phyloP scores from a whole-genome alignment of 2,888 invertebrate genomes.

The Ormyrus thymus region DNA sequence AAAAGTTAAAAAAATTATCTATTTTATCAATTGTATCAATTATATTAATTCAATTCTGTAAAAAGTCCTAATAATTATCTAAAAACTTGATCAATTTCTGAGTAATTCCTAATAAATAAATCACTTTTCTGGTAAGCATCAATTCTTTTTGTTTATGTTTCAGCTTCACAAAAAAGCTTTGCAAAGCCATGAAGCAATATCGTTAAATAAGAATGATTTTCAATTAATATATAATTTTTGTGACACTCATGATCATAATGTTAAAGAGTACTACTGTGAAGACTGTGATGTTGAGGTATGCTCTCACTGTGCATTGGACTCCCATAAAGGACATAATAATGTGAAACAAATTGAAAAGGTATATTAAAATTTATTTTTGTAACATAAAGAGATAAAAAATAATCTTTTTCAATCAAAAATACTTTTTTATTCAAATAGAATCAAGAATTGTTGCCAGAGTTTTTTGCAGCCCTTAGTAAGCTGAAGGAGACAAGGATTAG shows the following conservation, averaged over 20 bases:
- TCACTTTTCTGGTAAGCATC: no score
- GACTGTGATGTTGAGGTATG: conserved; percentile 73
- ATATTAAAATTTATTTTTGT: conserved; percentile 57
- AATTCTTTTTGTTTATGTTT: conserved; percentile 44
- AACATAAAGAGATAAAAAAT: not conserved
- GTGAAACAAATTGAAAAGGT: conserved; percentile 69
- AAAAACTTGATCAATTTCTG: no score
- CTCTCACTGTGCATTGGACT: conserved; percentile 73
- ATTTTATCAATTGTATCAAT: no score
- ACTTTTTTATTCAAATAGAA: conserved; percentile 66
- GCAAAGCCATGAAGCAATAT: conserved; percentile 65
- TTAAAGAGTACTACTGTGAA: conserved; percentile 73
- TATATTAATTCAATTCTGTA: no score
- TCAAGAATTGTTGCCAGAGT: conserved; percentile 60
- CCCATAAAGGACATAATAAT: conserved; percentile 71
- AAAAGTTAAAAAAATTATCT: no score
- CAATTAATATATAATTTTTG: conserved; percentile 61
- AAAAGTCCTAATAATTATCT: no score
- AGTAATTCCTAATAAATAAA: no score
- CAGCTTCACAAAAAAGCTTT: conserved; percentile 72
- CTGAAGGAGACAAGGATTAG: conserved; percentile 65
- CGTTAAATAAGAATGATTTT: conserved; percentile 39
- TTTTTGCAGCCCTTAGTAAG: conserved; percentile 60
- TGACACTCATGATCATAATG: conserved; percentile 63
- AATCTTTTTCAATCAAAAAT: conserved; percentile 4